Evolutionary conservation across 2,888 invertebrate genomes (phyloP), one percentile per base, ranked within the genome.

Genomic region (Bedellia somnulentella): DNA sequence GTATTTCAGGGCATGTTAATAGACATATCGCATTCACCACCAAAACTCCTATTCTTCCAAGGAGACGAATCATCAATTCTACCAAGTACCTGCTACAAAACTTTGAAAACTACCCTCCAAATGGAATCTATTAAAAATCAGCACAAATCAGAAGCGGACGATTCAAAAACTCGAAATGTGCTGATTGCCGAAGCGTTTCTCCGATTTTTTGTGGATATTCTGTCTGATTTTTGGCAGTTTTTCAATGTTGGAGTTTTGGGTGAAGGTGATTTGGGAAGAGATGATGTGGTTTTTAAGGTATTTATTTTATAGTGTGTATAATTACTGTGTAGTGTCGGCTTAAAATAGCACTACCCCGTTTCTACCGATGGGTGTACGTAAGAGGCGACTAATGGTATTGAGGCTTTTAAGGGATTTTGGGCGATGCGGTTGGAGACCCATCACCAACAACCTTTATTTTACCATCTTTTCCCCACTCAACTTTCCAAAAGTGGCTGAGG

Each of bases 51-150:
- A 0, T 78, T 78, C 45, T 80, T 80, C 38, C 83, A 86, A 38
- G 88, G 88, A 1, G 91, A 92, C 55, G 91, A 91, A 46, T 77
- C 81, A 0, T 84, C 85, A 3, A 86, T 91, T 15, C 62, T 92
- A 11, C 89, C 90, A 0, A 76, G 80, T 2, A 75, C 82, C 24
- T 75, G 87, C 34, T 81, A 83, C 37, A 85, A 86, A 43, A 83
- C 85, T 0, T 62, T 91, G 16, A 81, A 81, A 43, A 80, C 73
- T 0, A 59, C 76, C 0, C 41, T 77, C 0, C 67, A 76, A 23
- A 64, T 76, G 64, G 75, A 73, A 28, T 53, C 61, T 0, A 40
- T 43, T 3, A 64, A 55, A 37, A 46, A 57, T 30, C 53, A 52
- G 28, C 59, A 78, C 35, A 79, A 78, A 38, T 61, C 67, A 35